phyloP scores from a whole-genome alignment of 2,113 vertebrate genomes.

The Periophthalmus modestus region DNA sequence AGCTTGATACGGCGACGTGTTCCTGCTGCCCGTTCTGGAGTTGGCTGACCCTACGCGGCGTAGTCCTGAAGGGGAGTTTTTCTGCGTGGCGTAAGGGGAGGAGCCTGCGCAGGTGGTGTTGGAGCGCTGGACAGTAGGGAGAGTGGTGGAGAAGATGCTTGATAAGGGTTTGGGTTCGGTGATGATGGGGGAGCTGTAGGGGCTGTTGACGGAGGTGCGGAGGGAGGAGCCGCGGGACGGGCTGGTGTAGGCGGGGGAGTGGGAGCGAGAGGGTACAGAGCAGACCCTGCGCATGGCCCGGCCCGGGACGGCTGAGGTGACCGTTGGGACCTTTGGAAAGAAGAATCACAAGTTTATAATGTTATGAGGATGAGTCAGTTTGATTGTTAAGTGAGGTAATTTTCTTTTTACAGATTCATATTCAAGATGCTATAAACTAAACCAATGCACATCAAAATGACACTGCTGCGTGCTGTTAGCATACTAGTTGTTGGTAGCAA shows the following conservation, averaged over 20 bases:
- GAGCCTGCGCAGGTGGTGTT: conserved; percentile 25
- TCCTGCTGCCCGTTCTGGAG: conserved; percentile 73
- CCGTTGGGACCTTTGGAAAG: conserved; percentile 70
- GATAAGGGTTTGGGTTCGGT: conserved; percentile 84
- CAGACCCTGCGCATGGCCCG: conserved; percentile 92
- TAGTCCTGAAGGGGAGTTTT: conserved; percentile 84
- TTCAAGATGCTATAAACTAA: too few relatives aligned
- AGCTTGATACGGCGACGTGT: conserved; percentile 80
- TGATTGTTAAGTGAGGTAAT: too few relatives aligned
- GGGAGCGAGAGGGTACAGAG: conserved; percentile 93
- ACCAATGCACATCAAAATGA: too few relatives aligned
- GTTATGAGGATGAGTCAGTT: neutral
- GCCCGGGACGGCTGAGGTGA: conserved; percentile 60
- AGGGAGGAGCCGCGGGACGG: conserved; percentile 91
- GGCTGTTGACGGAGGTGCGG: conserved; percentile 82
- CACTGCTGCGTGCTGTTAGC: too few relatives aligned
- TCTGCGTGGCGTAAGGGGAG: conserved; percentile 82
- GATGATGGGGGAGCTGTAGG: conserved; percentile 85
- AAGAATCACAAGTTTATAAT: neutral
- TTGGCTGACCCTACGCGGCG: conserved; percentile 83
- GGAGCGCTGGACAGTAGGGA: conserved; percentile 83
- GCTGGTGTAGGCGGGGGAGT: conserved; percentile 89
- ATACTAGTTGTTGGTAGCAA: too few relatives aligned
- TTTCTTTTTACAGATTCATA: too few relatives aligned
- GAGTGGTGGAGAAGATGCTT: conserved; percentile 84